Base-by-base conservation (phyloP, 2,888 invertebrate genomes). In the Dynastes tityus region DNA sequence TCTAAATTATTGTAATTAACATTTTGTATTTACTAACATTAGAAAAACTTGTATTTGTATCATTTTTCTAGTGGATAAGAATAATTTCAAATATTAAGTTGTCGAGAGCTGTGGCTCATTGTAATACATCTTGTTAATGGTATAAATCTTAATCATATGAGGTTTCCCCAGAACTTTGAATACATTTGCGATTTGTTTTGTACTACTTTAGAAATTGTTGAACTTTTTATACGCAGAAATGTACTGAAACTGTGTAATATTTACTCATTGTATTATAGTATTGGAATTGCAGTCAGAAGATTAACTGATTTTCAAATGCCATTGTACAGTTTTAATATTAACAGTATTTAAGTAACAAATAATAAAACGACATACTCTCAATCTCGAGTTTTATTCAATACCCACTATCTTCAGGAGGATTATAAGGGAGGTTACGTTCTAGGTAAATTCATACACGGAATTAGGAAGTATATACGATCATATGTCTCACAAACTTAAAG, bases 321-420 rank as follows among this genome's bases (percentile, higher is more conserved):
- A 61, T 40, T 74, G 73, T 74, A 74, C 73, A 74, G 73, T 74
- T 74, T 74, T 74, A 74, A 61, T 74, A 74, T 74, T 74, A 74
- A 61, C 71, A 71, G 71, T 74, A 74, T 74, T 74, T 74, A 61
- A 74, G 32, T 74, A 74, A 74, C 51, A 68, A 53, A 58, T 2
- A 58, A 58, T 16, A 53, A 53, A 53, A 45, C 8, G 45, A 45
- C 37, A 37, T 11, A 45, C 45, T 45, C 45, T 8, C 11, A 45
- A 45, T 45, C 45, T 45, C 11, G 45, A 8, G 45, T 45, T 45
- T 45, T 45, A 45, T 45, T 45, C 2, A 4, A 37, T 37, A 37
- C 32, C 2, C 11, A 45, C 8, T 45, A 45, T 11, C 11, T 8
- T 11, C 45, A 11, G 1, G 45, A 63, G 2, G 1, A 22, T 22